phyloP scores from a whole-genome alignment of 1,140 invertebrate genomes.

The Mylabris phalerata region DNA sequence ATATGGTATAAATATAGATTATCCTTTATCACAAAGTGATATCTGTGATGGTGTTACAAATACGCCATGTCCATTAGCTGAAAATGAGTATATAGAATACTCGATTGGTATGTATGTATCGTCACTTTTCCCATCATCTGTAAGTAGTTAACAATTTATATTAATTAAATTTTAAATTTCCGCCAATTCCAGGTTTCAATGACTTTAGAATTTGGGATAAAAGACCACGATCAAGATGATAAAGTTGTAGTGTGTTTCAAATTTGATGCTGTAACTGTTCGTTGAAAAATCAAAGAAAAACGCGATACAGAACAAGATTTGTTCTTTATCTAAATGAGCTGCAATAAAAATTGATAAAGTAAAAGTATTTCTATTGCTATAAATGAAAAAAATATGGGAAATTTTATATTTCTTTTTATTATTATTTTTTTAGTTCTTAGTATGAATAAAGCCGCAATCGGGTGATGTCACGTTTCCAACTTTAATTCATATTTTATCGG shows the following conservation, averaged over 20 bases:
- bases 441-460: no score
- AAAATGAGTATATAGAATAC: constrained; percentile 18
- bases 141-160: background rate
- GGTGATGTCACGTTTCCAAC: no score
- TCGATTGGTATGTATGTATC: constrained; percentile 12
- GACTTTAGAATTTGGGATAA: background rate
- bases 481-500: no score
- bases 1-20: constrained; percentile 15
- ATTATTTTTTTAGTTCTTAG: no score
- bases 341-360: no score
- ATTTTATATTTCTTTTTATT: no score
- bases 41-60: constrained; percentile 21
- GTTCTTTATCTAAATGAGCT: no score
- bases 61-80: constrained; percentile 21
- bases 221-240: background rate
- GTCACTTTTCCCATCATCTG: constrained; percentile 10
- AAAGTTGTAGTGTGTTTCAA: background rate
- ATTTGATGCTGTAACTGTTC: background rate
- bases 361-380: no score
- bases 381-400: no score
- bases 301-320: no score
- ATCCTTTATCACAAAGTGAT: constrained; percentile 20
- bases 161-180: background rate
- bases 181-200: background rate
- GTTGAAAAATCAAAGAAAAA: no score